A percentile compares a stretch with the other conserved stretches of the same genome.
Evolutionary conservation across 2,888 invertebrate genomes (phyloP).

Genomic region (Schrankia costaestrigalis): DNA sequence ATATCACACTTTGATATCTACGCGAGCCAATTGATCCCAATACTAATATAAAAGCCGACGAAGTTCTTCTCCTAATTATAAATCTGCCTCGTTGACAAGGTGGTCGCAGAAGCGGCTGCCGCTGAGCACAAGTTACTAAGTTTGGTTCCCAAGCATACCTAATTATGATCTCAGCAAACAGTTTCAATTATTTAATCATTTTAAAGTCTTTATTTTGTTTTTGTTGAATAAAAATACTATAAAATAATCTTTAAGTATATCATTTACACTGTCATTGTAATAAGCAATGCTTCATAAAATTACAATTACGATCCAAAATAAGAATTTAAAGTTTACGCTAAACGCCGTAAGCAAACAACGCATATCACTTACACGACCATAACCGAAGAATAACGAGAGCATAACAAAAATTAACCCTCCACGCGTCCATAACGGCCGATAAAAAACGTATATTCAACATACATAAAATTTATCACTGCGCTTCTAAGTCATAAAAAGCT

Average conservation of each 20-base stretch:
- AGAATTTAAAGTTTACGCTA: constrained; percentile 11
- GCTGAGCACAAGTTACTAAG: no score
- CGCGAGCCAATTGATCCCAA: no score
- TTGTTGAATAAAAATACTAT: neutral
- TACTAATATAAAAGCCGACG: no score
- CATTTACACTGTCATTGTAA: neutral
- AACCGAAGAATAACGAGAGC: constrained; percentile 20
- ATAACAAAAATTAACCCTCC: constrained; percentile 31
- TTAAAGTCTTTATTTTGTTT: no score
- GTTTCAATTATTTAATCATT: no score
- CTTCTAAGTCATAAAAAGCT: constrained; percentile 42
- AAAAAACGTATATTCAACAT: constrained; percentile 40
- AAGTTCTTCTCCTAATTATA: no score
- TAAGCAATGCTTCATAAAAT: constrained; percentile 7
- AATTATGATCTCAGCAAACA: no score
- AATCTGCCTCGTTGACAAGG: no score
- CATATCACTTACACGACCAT: constrained; percentile 16
- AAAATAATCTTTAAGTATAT: neutral
- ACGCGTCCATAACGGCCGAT: constrained; percentile 22
- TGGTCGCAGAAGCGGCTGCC: no score
- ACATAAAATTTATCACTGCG: constrained; percentile 40
- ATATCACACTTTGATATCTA: no score
- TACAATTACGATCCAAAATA: constrained; percentile 8
- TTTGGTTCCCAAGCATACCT: no score
- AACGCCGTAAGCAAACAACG: constrained; percentile 9